These are phyloP conservation scores for Rattus rattus DNA, from an alignment of 2,113 vertebrate species.

Conservation along the genomic window DNA sequence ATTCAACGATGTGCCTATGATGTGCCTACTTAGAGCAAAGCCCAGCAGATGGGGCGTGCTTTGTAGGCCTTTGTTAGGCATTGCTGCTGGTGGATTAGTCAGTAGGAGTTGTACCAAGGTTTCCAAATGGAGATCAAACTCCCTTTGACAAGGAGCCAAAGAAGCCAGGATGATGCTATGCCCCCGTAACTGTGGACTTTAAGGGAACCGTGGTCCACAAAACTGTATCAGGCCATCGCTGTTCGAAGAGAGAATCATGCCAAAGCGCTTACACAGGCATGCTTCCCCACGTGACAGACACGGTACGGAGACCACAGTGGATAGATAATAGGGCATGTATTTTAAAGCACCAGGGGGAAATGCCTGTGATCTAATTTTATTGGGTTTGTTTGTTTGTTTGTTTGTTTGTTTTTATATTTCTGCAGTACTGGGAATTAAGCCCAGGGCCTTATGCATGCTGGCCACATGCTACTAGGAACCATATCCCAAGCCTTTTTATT, in stretches of 20 bases:
- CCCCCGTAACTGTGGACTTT: rapidly evolving
- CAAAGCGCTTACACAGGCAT: background rate
- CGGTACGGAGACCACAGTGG: background rate
- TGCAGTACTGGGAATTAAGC: background rate
- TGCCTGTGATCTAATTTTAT: background rate
- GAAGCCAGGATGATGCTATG: background rate
- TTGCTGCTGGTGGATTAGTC: background rate
- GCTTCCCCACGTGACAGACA: background rate
- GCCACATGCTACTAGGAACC: background rate
- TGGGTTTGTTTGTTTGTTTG: background rate
- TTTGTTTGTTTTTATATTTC: background rate
- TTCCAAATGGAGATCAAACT: background rate
- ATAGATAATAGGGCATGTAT: background rate
- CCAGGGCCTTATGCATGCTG: background rate
- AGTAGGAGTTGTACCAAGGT: background rate
- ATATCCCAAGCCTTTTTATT: background rate
- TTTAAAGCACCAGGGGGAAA: background rate
- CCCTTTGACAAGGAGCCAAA: background rate
- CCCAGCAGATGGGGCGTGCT: too few species aligned
- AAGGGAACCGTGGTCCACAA: background rate
- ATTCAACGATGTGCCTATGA: background rate
- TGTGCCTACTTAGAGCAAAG: background rate
- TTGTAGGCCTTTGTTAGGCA: background rate
- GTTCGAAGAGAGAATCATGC: background rate
- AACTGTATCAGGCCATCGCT: background rate